phyloP scores from a whole-genome alignment of 1,140 invertebrate genomes.

The Zaprionus davidi region DNA sequence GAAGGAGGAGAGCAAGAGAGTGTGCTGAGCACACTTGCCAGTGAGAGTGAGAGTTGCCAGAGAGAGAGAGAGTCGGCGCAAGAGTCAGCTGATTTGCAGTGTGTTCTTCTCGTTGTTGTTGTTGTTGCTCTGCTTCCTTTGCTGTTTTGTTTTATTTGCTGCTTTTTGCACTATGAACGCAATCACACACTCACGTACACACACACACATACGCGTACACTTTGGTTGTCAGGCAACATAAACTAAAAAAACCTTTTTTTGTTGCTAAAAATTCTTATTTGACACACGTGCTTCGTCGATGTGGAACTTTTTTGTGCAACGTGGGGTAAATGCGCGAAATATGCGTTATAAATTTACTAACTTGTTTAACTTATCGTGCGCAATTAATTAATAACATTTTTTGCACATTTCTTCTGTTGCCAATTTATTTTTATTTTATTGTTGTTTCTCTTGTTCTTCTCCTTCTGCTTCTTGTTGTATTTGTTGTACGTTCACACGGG shows the following conservation, averaged over 20 bases:
- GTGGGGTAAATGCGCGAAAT: background rate
- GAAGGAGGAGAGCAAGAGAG: background rate
- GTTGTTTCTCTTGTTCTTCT: conserved; percentile 1
- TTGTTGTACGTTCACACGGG: conserved; percentile 44
- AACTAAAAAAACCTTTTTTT: conserved; percentile 11
- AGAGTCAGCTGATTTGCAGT: conserved; percentile 56
- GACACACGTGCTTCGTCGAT: conserved; percentile 45
- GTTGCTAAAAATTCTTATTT: conserved; percentile 34
- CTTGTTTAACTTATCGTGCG: conserved; percentile 20
- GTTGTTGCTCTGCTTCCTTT: conserved; percentile 31
- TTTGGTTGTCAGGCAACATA: conserved; percentile 37
- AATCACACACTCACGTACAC: conserved; percentile 12
- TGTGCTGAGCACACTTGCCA: background rate
- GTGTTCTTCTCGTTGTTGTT: conserved; percentile 1
- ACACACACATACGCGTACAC: conserved; percentile 9
- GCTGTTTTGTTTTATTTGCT: conserved; percentile 26
- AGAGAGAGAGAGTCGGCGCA: conserved; percentile 38
- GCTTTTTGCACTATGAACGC: conserved; percentile 49
- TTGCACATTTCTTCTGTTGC: conserved; percentile 31
- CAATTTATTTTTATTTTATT: conserved; percentile 18
- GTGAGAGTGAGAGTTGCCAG: conserved; percentile 19
- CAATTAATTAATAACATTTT: conserved; percentile 29
- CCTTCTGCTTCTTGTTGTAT: conserved; percentile 23
- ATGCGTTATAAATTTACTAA: conserved; percentile 11
- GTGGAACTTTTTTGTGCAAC: conserved; percentile 11